Percentiles rank a stretch among this genome's conserved stretches.
These are phyloP conservation scores for Phallusia fumigata DNA, from an alignment of 23 tunicate genomes.

Conservation along the genomic window DNA sequence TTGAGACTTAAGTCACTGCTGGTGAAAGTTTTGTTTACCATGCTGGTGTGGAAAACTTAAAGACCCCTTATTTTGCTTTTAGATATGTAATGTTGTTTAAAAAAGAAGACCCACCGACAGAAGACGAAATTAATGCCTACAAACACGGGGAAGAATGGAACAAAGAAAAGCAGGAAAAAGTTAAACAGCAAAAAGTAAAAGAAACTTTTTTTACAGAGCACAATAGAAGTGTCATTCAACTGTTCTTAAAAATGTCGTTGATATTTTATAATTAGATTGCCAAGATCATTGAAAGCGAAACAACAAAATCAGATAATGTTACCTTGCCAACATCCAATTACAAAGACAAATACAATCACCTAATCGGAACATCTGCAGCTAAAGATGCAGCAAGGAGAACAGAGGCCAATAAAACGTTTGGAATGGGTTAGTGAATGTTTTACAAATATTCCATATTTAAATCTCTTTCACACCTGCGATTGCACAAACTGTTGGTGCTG, in stretches of 20 bases:
- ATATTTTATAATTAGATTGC: no score
- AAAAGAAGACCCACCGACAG: slow-evolving; percentile 75
- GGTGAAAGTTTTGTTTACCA: background rate
- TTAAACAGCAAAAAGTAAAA: slow-evolving; percentile 22
- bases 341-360: slow-evolving; percentile 83
- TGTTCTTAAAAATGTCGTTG: no score
- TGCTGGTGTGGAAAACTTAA: background rate
- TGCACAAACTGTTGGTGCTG: no score
- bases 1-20: background rate
- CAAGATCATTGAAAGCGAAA: background rate
- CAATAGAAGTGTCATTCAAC: no score
- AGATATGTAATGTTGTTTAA: slow-evolving; percentile 88
- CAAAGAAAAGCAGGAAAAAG: slow-evolving; percentile 42
- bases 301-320: background rate
- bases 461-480: no score
- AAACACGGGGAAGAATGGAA: slow-evolving; percentile 72
- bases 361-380: slow-evolving; percentile 83
- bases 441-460: no score
- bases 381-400: slow-evolving; percentile 89
- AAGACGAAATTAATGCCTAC: slow-evolving; percentile 71
- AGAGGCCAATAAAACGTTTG: slow-evolving; percentile 82
- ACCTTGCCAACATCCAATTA: slow-evolving; percentile 58
- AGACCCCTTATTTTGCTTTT: background rate
- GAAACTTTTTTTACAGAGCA: no score
- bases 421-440: slow-evolving; percentile 62